These are phyloP conservation scores for Ranitomeya variabilis DNA, from an alignment of 2,113 vertebrate species.

Conservation along the genomic window DNA sequence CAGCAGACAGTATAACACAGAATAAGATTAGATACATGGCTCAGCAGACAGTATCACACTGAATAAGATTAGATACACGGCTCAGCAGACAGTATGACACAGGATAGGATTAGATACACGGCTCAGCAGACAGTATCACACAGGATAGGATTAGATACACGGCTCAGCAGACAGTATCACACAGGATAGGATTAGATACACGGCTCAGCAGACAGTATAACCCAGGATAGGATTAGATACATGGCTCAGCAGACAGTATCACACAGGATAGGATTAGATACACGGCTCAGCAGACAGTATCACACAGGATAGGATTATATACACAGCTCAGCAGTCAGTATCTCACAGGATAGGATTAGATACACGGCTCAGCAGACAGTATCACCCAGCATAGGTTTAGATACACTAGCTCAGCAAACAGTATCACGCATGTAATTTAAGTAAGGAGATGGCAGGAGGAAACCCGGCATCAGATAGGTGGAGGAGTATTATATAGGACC, in stretches of 20 bases:
- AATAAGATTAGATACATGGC: too few relatives aligned
- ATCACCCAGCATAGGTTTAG: neutral
- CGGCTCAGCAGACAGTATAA: neutral
- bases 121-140: neutral
- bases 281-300: neutral
- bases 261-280: neutral
- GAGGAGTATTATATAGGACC: too few relatives aligned
- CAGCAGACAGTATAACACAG: too few relatives aligned
- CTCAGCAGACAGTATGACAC: neutral
- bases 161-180: neutral
- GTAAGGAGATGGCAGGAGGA: too few relatives aligned
- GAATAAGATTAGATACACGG: neutral
- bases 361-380: too few relatives aligned
- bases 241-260: neutral
- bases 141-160: neutral
- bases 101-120: neutral
- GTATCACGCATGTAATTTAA: neutral
- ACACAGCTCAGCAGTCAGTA: neutral
- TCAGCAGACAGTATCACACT: neutral
- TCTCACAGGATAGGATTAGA: neutral
- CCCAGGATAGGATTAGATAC: neutral
- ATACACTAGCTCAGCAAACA: neutral
- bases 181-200: neutral
- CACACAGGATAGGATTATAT: neutral
- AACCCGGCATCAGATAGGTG: too few relatives aligned